A percentile compares a stretch with the other conserved stretches of the same genome.
phyloP scores from a whole-genome alignment of 2,113 vertebrate species.

The Tiliqua scincoides region DNA sequence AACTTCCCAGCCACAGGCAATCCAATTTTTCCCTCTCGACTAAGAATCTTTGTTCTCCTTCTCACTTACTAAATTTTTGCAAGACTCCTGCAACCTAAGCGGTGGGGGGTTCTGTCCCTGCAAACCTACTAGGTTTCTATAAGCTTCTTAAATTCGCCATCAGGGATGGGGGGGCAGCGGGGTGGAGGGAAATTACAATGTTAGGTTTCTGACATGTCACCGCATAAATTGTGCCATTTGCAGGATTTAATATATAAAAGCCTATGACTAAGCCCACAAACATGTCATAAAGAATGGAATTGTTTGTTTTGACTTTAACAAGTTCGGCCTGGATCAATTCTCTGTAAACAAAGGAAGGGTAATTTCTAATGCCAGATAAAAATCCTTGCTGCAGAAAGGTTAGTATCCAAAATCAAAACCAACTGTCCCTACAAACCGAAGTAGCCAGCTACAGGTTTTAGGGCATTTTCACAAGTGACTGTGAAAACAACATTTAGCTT shows the following conservation, averaged over 20 bases:
- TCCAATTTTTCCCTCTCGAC: slow-evolving; percentile 77
- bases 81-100: slow-evolving; percentile 83
- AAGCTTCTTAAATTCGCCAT: slow-evolving; percentile 80
- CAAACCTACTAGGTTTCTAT: slow-evolving; percentile 74
- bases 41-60: slow-evolving; percentile 90
- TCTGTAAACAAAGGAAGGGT: slow-evolving; percentile 75
- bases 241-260: slow-evolving; percentile 76
- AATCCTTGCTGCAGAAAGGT: slow-evolving; percentile 65
- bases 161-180: slow-evolving; percentile 66
- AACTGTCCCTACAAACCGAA: slow-evolving; percentile 64
- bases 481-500: not conserved
- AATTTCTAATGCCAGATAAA: slow-evolving; percentile 73
- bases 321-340: slow-evolving; percentile 82
- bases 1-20: slow-evolving; percentile 86
- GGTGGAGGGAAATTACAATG: slow-evolving; percentile 73
- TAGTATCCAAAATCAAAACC: slow-evolving; percentile 73
- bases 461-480: not conserved
- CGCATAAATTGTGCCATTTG: slow-evolving; percentile 83
- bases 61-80: slow-evolving; percentile 88
- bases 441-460: slow-evolving; percentile 36
- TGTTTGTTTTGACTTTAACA: slow-evolving; percentile 89
- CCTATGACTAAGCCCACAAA: slow-evolving; percentile 74
- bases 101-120: slow-evolving; percentile 72
- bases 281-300: slow-evolving; percentile 79
- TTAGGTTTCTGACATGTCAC: slow-evolving; percentile 81